Evolutionary conservation across 2,888 invertebrate genomes (phyloP), one percentile per base, ranked within the genome.

Genomic region (Argyresthia goedartella): DNA sequence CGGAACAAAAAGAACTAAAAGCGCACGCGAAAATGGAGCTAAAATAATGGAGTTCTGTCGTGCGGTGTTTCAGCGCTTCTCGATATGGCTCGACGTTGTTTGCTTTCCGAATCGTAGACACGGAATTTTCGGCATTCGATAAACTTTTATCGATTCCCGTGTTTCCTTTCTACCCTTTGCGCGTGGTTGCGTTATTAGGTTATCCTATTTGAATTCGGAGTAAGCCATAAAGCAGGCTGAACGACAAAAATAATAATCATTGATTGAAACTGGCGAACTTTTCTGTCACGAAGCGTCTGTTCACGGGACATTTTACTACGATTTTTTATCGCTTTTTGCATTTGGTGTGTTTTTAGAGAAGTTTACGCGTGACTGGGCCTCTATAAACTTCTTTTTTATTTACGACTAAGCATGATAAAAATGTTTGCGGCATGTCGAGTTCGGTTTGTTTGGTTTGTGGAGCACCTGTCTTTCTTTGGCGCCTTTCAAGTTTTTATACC

Each of bases 271-370:
- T 71, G 63, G 65, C 64, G 59, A 73, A 73, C 65, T 73, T 81
- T 71, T 68, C 64, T 71, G 80, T 76, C 81, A 82, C 81, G 81
- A 81, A 71, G 69, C 67, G 68, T 64, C 65, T 67, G 66, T 65
- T 70, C 81, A 79, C 81, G 81, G 80, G 81, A 81, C 76, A 76
- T 80, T 81, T 74, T 73, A 79, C 75, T 70, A 68, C 73, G 68
- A 66, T 71, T 67, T 64, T 67, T 76, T 60, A 56, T 63, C 61
- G 63, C 57, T 59, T 59, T 51, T 58, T 60, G 61, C 67, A 69
- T 66, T 67, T 67, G 67, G 63, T 64, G 69, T 71, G 68, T 72
- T 67, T 74, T 71, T 72, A 66, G 67, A 71, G 73, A 76, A 71
- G 66, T 67, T 62, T 60, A 61, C 59, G 63, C 67, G 68, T 67